Conservation (phyloP, 2,797 vertebrate genomes). For the Melanotaenia parkinsoni region DNA sequence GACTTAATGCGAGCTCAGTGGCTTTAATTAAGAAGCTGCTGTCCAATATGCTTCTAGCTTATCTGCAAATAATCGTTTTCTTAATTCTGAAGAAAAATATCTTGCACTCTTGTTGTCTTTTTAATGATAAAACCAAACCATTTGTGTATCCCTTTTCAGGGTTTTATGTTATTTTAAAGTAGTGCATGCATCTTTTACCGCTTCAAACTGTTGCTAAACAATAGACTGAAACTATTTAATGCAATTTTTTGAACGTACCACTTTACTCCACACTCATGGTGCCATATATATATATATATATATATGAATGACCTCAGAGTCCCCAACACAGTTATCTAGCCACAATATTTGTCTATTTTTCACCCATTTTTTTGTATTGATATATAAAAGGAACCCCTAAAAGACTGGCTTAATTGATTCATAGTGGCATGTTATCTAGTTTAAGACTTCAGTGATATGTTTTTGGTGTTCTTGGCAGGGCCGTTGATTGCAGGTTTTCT, state of each 20-base stretch:
- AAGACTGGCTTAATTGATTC: no score
- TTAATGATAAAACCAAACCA: neutral
- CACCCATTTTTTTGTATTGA: neutral
- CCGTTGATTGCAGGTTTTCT: neutral
- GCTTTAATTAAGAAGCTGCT: slow-evolving; percentile 47
- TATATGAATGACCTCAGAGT: no score
- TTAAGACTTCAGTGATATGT: neutral
- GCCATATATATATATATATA: no score
- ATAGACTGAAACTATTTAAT: neutral
- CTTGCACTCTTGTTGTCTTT: no score
- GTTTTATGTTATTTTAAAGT: neutral
- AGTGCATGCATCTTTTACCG: no score
- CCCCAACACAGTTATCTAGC: neutral
- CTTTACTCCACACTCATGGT: neutral
- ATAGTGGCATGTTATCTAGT: no score
- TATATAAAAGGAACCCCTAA: neutral
- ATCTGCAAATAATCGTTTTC: slow-evolving; percentile 2
- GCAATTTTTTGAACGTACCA: neutral
- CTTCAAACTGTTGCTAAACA: neutral
- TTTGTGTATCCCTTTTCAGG: neutral
- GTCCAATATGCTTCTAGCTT: slow-evolving; percentile 32
- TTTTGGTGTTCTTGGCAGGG: neutral
- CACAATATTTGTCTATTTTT: neutral
- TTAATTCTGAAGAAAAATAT: no score
- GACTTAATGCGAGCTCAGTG: slow-evolving; percentile 50